Percentiles rank a stretch among this genome's conserved stretches.
These are phyloP conservation scores for Microplitis deprimator DNA, from an alignment of 2,888 invertebrate species.

Conservation along the genomic window DNA sequence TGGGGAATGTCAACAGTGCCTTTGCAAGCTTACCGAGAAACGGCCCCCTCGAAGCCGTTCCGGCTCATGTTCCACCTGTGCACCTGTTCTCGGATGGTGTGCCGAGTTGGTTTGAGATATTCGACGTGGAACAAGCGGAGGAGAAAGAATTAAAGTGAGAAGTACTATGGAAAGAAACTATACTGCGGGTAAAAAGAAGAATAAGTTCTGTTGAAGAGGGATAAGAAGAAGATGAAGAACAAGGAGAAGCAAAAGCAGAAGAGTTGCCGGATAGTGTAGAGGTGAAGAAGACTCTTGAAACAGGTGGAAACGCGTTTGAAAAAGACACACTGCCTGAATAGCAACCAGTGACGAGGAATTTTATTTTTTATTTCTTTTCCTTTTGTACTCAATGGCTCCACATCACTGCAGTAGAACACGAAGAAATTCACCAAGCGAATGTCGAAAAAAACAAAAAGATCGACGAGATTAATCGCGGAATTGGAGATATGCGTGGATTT, in stretches of 20 bases:
- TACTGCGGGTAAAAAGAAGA: neutral
- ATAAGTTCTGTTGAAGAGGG: neutral
- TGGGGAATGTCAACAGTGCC: conserved; percentile 43
- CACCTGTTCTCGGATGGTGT: conserved; percentile 32
- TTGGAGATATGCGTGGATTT: neutral
- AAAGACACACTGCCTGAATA: neutral
- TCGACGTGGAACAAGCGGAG: conserved; percentile 12
- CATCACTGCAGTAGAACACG: neutral
- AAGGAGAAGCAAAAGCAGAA: neutral
- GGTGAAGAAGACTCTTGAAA: conserved; percentile 1
- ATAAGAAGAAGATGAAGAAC: no score
- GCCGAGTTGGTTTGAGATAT: conserved; percentile 18
- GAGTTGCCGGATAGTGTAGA: neutral
- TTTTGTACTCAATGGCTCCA: neutral
- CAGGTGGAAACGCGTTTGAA: conserved; percentile 2
- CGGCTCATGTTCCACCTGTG: conserved; percentile 26
- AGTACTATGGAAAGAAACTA: neutral
- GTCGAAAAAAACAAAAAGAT: neutral
- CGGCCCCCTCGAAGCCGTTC: conserved; percentile 23
- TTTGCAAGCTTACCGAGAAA: conserved; percentile 21
- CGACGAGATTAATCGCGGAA: neutral
- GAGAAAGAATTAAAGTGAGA: conserved; percentile 1
- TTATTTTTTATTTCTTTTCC: neutral
- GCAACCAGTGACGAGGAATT: conserved; percentile 17
- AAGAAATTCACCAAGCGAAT: neutral